Conservation (phyloP, 2,113 vertebrate genomes). For the Festucalex cinctus region DNA sequence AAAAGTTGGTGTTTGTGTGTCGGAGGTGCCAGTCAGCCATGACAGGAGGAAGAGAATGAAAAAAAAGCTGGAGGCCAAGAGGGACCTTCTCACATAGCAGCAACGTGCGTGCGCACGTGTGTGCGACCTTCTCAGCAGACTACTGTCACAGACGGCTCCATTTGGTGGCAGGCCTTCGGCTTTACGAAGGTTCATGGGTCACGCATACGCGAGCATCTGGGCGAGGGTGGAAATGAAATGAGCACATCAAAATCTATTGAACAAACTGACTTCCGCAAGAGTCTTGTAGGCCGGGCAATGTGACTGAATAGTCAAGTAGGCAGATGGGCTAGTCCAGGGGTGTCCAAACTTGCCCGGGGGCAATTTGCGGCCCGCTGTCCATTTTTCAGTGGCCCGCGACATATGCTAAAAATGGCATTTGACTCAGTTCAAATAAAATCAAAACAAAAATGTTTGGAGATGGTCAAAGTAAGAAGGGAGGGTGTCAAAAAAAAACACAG, state of each 20-base stretch:
- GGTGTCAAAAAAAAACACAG: too few species aligned
- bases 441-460: too few species aligned
- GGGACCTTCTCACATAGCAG: constrained; percentile 59
- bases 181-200: constrained; percentile 37
- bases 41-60: constrained; percentile 61
- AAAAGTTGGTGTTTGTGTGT: constrained; percentile 21
- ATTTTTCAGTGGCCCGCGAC: too few species aligned
- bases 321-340: too few species aligned
- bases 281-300: not conserved
- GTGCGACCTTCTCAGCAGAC: constrained; percentile 55
- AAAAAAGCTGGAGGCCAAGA: constrained; percentile 47
- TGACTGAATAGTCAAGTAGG: too few species aligned
- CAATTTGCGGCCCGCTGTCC: too few species aligned
- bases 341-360: too few species aligned
- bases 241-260: not conserved
- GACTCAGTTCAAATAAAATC: too few species aligned
- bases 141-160: constrained; percentile 50
- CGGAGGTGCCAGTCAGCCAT: constrained; percentile 53
- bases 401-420: too few species aligned
- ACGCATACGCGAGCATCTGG: constrained; percentile 29
- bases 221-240: constrained; percentile 33
- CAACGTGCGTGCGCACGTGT: constrained; percentile 8
- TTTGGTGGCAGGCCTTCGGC: constrained; percentile 45
- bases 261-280: constrained; percentile 10
- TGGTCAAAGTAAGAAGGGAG: too few species aligned